These are phyloP conservation scores for Limnothrissa miodon DNA, from an alignment of 2,113 vertebrate genomes.

Conservation along the genomic window DNA sequence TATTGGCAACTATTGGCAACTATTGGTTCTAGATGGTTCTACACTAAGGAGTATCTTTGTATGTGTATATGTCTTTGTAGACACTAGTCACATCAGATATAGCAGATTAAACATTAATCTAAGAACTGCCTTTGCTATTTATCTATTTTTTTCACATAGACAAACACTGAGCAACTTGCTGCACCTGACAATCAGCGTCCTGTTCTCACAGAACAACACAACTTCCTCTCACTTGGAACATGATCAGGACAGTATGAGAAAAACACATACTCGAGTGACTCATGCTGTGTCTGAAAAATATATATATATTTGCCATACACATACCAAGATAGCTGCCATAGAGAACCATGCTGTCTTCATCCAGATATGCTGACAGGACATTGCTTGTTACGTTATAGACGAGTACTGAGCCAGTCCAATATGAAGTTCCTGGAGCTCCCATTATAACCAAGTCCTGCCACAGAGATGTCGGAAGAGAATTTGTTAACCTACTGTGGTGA, in stretches of 20 bases:
- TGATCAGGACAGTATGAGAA: too few species aligned
- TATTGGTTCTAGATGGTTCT: not conserved
- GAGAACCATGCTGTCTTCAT: slow-evolving; percentile 73
- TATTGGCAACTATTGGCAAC: too few species aligned
- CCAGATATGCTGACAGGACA: slow-evolving; percentile 72
- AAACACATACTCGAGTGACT: not conserved
- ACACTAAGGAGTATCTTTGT: too few species aligned
- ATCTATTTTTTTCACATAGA: not conserved
- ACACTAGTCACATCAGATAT: not conserved
- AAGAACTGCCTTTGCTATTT: not conserved
- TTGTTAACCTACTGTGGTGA: not conserved
- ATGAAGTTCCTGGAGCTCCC: slow-evolving; percentile 89
- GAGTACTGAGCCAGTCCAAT: slow-evolving; percentile 91
- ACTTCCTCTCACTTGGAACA: not conserved
- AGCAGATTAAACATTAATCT: not conserved
- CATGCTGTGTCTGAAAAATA: not conserved
- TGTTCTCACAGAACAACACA: not conserved
- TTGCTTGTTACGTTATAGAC: slow-evolving; percentile 79
- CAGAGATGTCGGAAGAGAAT: not conserved
- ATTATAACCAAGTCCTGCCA: slow-evolving; percentile 90
- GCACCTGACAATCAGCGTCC: slow-evolving; percentile 17
- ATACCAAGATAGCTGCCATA: slow-evolving; percentile 93
- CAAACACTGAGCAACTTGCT: not conserved
- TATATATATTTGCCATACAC: not conserved
- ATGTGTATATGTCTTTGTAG: too few species aligned